phyloP scores from a whole-genome alignment of 2,113 vertebrate genomes.

The Macrotus californicus region DNA sequence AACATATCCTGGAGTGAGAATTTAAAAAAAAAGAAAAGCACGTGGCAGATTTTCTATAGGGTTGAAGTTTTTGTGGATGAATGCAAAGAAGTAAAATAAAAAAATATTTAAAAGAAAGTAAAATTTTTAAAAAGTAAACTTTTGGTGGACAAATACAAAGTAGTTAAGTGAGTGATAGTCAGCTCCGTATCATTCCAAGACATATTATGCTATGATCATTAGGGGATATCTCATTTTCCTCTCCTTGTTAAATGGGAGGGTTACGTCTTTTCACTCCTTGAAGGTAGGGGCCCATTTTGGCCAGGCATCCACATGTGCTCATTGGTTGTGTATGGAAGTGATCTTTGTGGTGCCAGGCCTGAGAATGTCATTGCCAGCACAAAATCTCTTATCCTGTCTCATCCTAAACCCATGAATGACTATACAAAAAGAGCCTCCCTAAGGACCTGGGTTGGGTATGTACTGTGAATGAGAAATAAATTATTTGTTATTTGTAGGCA shows the following conservation, averaged over 20 bases:
- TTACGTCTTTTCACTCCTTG: neutral
- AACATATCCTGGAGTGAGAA: too few species aligned
- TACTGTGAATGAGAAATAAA: neutral
- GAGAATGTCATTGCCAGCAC: neutral
- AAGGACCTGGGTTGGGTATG: neutral
- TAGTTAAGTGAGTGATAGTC: neutral
- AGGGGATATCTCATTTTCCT: neutral
- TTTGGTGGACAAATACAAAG: neutral
- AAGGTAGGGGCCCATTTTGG: neutral
- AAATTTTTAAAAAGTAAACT: neutral
- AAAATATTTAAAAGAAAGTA: neutral
- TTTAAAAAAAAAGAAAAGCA: too few species aligned
- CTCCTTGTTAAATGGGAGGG: neutral
- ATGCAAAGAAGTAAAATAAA: neutral
- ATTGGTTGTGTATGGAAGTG: neutral
- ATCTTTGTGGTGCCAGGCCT: neutral
- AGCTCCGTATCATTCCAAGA: neutral
- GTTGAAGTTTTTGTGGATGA: neutral
- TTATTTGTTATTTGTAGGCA: neutral
- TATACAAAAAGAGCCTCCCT: neutral
- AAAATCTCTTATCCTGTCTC: neutral
- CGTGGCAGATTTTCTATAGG: neutral
- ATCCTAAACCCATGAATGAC: neutral
- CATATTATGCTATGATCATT: fast-evolving
- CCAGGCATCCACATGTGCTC: neutral